Evolutionary conservation across 2,888 invertebrate species (phyloP), one percentile per base, ranked within the genome.

Genomic region (Spicauda simplicius): DNA sequence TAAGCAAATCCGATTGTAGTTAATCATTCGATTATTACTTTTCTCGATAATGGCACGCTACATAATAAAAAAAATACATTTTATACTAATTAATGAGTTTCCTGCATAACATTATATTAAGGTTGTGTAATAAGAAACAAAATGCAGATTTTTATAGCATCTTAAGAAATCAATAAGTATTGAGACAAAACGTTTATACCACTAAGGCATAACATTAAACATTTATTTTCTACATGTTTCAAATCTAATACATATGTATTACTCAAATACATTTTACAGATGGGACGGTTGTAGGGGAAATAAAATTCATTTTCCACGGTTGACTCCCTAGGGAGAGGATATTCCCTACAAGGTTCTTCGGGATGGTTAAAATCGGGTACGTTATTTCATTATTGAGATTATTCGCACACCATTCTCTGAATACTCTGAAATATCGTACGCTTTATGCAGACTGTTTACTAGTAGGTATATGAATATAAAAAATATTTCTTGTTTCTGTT

Each of bases 301-400:
- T 20, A 25, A 59, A 63, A 63, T 63, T 54, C 54, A 63, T 63
- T 60, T 52, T 41, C 45, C 55, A 45, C 54, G 16, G 45, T 25
- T 11, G 54, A 41, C 25, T 63, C 45, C 37, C 25, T 8, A 30
- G 54, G 41, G 53, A 41, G 18, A 16, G 41, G 8, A 16, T 19
- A 45, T 54, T 55, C 41, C 53, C 62, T 25, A 18, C 18, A 54
- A 55, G 62, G 25, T 41, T 45, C 6, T 11, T 25, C 16, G 45
- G 41, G 55, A 63, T 10, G 62, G 62, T 37, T 63, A 16, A 55
- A 30, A 55, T 60, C 50, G 62, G 55, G 54, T 45, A 63, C 54
- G 45, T 63, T 63, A 63, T 63, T 63, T 48, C 53, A 63, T 63
- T 63, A 55, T 30, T 45, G 20, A 55, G 45, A 25, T 30, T 20